Evolutionary conservation across 2,797 vertebrate species (phyloP).

Genomic region (Labroides dimidiatus): DNA sequence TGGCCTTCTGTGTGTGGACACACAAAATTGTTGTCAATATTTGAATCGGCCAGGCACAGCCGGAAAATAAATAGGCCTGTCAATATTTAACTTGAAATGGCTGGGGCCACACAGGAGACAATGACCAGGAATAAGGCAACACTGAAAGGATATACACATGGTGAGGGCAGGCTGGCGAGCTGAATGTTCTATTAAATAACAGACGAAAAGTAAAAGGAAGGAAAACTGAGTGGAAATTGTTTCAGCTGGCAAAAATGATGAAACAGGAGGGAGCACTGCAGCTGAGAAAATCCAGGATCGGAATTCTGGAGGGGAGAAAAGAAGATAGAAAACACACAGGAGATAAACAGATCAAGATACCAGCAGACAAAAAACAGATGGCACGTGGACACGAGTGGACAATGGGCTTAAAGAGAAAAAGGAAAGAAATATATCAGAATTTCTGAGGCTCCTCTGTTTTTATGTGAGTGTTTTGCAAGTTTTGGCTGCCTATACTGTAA

Average conservation of each 20-base stretch:
- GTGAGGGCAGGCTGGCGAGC: constrained; percentile 5
- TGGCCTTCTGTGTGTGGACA: constrained; percentile 33
- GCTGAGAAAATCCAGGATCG: constrained; percentile 11
- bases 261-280: constrained; percentile 10
- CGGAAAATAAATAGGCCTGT: constrained; percentile 73
- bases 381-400: neutral
- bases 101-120: constrained; percentile 36
- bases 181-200: constrained; percentile 2
- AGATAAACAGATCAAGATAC: constrained; percentile 45
- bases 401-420: constrained; percentile 24
- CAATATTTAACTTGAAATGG: constrained; percentile 75
- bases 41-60: constrained; percentile 68
- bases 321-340: constrained; percentile 7
- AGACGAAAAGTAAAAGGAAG: constrained; percentile 13
- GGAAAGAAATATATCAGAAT: neutral
- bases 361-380: constrained; percentile 35
- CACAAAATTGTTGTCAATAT: constrained; percentile 73
- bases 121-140: constrained; percentile 24
- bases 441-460: neutral
- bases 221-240: constrained; percentile 15
- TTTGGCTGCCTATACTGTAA: constrained; percentile 18
- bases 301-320: constrained; percentile 14
- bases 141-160: constrained; percentile 19
- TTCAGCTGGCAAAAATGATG: constrained; percentile 11
- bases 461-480: constrained; percentile 34